phyloP scores from a whole-genome alignment of 2,888 invertebrate genomes.

The Drosophila formosana region DNA sequence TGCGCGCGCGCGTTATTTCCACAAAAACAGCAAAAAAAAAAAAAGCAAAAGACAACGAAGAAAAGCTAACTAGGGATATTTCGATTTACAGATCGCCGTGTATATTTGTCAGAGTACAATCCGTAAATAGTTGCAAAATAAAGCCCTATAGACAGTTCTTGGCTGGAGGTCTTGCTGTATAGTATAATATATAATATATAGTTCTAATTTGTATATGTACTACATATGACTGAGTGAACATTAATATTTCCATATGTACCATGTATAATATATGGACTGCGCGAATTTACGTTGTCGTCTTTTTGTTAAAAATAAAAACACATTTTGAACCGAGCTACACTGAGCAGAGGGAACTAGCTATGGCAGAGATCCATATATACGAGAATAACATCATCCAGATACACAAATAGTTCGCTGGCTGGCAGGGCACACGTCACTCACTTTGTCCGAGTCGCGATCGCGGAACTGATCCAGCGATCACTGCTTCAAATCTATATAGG shows the following conservation, averaged over 20 bases:
- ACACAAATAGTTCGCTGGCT: neutral
- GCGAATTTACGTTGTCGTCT: constrained; percentile 72
- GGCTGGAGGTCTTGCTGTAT: constrained; percentile 56
- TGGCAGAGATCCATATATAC: constrained; percentile 2
- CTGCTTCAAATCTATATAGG: constrained; percentile 31
- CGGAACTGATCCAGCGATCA: constrained; percentile 8
- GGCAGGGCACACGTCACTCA: constrained; percentile 54
- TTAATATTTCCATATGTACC: constrained; percentile 47
- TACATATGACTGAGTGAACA: constrained; percentile 1
- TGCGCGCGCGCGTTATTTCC: constrained; percentile 55
- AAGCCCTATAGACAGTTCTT: neutral
- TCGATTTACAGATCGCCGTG: neutral
- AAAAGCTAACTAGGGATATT: constrained; percentile 34
- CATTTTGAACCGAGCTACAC: constrained; percentile 55
- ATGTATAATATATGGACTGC: constrained; percentile 61
- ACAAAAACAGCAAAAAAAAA: constrained; percentile 48
- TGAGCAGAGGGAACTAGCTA: constrained; percentile 41
- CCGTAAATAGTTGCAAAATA: neutral
- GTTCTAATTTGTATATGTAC: neutral
- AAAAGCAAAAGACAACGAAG: constrained; percentile 61
- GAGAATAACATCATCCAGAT: constrained; percentile 8
- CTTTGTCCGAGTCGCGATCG: constrained; percentile 25
- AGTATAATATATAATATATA: neutral
- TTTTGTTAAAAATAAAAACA: constrained; percentile 73
- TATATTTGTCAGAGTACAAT: neutral